Evolutionary conservation across 2,113 vertebrate genomes (phyloP).

Genomic region (Bettongia penicillata): DNA sequence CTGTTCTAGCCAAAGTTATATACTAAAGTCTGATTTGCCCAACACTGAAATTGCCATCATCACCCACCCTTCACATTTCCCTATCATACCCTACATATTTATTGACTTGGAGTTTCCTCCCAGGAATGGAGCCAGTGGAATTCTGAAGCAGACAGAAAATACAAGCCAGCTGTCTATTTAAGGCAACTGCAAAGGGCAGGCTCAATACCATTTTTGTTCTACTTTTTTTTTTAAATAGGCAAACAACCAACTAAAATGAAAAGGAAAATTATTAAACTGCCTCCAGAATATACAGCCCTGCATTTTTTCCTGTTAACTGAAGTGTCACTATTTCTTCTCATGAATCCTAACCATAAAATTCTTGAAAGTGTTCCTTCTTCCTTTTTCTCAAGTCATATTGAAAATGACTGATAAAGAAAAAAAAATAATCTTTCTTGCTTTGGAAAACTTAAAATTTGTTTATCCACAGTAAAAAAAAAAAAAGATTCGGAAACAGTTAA

Average conservation of each 20-base stretch:
- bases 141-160: conserved; percentile 65
- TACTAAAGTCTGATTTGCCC: not conserved
- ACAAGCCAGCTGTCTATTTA: conserved; percentile 67
- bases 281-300: not conserved
- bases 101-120: not conserved
- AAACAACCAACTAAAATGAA: conserved; percentile 31
- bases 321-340: conserved; percentile 3
- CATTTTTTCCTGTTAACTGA: conserved; percentile 18
- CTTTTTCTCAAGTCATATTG: not conserved
- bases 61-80: conserved; percentile 58
- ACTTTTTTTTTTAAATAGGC: not conserved
- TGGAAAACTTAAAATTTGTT: not conserved
- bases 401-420: not conserved
- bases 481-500: not conserved
- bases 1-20: not conserved
- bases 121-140: conserved; percentile 57
- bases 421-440: not conserved
- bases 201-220: not conserved
- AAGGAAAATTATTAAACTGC: not conserved
- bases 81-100: conserved; percentile 55
- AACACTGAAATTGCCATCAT: conserved; percentile 20
- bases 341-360: not conserved
- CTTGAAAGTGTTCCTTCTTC: not conserved
- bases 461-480: not conserved
- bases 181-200: conserved; percentile 34